These are phyloP conservation scores for Bergia sp. DNA, from an alignment of 92 coral and sea anemone genomes.

Conservation along the genomic window DNA sequence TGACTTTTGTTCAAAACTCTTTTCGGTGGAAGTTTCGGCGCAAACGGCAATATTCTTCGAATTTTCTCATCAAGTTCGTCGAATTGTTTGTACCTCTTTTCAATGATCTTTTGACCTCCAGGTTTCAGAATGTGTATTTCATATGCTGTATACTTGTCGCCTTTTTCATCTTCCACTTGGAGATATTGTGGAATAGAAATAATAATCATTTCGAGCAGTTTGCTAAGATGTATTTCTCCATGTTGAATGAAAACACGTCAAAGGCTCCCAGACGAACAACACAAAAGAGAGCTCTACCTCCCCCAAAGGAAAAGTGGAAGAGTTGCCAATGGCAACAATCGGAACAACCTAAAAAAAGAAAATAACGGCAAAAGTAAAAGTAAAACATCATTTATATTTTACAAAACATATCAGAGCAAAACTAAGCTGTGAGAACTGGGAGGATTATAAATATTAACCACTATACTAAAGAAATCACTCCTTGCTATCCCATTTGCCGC, in stretches of 20 bases:
- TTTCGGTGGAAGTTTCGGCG: constrained; percentile 76
- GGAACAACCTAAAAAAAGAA: too few relatives aligned
- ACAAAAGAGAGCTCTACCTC: background rate
- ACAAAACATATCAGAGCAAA: background rate
- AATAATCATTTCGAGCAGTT: constrained; percentile 52
- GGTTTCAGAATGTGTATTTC: constrained; percentile 84
- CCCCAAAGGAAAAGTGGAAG: background rate
- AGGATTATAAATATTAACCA: background rate
- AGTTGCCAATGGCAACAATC: too few relatives aligned
- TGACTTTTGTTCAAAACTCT: constrained; percentile 70
- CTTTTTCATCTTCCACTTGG: constrained; percentile 67
- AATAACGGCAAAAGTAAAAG: background rate
- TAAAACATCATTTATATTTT: background rate
- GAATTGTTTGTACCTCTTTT: constrained; percentile 80
- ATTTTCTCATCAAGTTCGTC: constrained; percentile 78
- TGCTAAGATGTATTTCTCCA: background rate
- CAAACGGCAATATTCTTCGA: constrained; percentile 59
- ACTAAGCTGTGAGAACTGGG: background rate
- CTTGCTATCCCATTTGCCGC: too few relatives aligned
- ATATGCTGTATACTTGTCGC: constrained; percentile 74
- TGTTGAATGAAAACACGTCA: background rate
- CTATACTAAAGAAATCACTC: too few relatives aligned
- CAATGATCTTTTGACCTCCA: constrained; percentile 72
- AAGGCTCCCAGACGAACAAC: constrained; percentile 22
- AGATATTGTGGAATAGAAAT: constrained; percentile 84